Conservation (phyloP, 2,113 vertebrate species). For the Limnothrissa miodon region DNA sequence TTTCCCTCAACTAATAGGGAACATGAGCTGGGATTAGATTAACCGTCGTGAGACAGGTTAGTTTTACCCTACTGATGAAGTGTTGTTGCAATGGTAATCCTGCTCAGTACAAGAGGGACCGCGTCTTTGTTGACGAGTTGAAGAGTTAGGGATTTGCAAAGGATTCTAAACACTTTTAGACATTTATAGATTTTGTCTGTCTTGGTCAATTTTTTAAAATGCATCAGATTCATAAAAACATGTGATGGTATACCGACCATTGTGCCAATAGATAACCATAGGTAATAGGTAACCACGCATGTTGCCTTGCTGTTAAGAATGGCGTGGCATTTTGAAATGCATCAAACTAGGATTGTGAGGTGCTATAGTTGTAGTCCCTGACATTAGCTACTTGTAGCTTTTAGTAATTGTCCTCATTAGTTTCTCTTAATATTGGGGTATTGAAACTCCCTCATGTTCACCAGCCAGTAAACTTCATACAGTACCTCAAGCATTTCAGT, state of each 20-base stretch:
- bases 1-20: conserved; percentile 19
- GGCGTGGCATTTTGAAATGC: no score
- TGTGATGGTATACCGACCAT: no score
- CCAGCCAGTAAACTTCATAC: background rate
- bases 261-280: no score
- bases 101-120: no score
- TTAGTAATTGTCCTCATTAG: background rate
- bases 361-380: background rate
- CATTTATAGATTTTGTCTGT: background rate
- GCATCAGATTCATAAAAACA: no score
- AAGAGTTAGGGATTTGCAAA: background rate
- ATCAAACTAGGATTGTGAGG: background rate
- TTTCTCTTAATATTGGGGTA: background rate
- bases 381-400: background rate
- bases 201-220: conserved; percentile 9
- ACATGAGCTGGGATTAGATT: no score
- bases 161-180: background rate
- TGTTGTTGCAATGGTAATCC: no score
- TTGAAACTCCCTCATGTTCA: background rate
- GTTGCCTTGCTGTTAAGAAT: no score
- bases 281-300: no score
- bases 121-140: conserved; percentile 25
- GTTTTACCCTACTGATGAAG: no score
- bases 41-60: no score
- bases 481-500: background rate